phyloP scores from a whole-genome alignment of 2,113 vertebrate species.

The Phylloscopus trochilus region DNA sequence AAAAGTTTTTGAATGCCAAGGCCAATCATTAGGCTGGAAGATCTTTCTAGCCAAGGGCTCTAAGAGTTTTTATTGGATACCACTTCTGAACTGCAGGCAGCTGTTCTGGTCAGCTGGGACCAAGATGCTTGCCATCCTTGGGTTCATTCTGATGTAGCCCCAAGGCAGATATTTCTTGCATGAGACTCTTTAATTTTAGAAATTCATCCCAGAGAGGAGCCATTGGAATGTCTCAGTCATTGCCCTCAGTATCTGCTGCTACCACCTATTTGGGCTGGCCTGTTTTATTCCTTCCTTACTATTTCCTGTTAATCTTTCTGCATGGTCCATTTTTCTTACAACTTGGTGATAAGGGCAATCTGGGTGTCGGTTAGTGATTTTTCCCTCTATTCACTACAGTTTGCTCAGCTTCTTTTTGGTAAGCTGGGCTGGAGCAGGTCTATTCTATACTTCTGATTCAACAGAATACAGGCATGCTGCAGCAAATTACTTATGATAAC shows the following conservation, averaged over 20 bases:
- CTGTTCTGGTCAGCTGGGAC: neutral
- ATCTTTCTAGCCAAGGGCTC: neutral
- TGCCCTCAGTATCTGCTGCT: neutral
- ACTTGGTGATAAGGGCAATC: neutral
- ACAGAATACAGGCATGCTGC: neutral
- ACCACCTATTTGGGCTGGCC: constrained; percentile 2
- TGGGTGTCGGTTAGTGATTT: neutral
- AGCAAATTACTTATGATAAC: neutral
- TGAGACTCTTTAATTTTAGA: neutral
- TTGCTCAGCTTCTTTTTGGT: neutral
- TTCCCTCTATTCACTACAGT: neutral
- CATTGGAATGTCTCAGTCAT: neutral
- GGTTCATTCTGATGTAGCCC: neutral
- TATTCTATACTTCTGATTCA: neutral
- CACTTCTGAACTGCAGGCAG: constrained; percentile 8
- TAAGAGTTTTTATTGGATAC: neutral
- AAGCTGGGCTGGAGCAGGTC: neutral
- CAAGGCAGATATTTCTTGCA: neutral
- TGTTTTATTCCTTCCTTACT: neutral
- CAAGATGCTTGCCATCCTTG: neutral
- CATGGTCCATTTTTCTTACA: neutral
- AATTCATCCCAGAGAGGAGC: neutral
- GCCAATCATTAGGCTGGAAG: neutral
- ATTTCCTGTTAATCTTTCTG: neutral
- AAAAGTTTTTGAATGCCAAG: neutral